These are phyloP conservation scores for Lasiurus borealis DNA, from an alignment of 2,113 vertebrate genomes.

Conservation along the genomic window DNA sequence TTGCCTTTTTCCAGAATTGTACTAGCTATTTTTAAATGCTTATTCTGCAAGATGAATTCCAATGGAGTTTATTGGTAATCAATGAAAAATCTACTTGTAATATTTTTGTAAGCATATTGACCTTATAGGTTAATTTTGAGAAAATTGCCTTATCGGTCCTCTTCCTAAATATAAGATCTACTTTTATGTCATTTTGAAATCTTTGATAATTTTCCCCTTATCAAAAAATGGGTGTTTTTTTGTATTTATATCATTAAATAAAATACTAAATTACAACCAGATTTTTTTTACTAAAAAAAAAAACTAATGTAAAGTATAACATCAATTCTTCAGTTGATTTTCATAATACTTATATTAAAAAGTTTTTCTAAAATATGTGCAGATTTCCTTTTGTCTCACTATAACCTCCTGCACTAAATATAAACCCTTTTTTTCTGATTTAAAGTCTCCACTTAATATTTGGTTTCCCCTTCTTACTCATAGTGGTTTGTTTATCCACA, in stretches of 20 bases:
- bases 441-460: not conserved
- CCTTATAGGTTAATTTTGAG: constrained; percentile 17
- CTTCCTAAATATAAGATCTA: not conserved
- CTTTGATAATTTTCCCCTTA: not conserved
- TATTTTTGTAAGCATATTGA: not conserved
- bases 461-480: not conserved
- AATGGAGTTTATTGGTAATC: not conserved
- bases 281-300: not conserved
- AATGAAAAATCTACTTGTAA: not conserved
- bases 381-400: not conserved
- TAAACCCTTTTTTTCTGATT: not conserved
- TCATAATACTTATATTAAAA: not conserved
- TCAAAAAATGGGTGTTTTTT: not conserved
- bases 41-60: not conserved
- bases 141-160: not conserved
- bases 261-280: constrained; percentile 3
- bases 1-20: not conserved
- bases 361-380: not conserved
- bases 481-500: not conserved
- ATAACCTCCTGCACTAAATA: not conserved
- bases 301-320: not conserved
- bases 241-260: not conserved
- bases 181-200: not conserved
- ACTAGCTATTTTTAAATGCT: not conserved
- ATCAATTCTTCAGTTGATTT: not conserved